Evolutionary conservation across 2,797 vertebrate species (phyloP).

Genomic region (Sebastes trivittatus): DNA sequence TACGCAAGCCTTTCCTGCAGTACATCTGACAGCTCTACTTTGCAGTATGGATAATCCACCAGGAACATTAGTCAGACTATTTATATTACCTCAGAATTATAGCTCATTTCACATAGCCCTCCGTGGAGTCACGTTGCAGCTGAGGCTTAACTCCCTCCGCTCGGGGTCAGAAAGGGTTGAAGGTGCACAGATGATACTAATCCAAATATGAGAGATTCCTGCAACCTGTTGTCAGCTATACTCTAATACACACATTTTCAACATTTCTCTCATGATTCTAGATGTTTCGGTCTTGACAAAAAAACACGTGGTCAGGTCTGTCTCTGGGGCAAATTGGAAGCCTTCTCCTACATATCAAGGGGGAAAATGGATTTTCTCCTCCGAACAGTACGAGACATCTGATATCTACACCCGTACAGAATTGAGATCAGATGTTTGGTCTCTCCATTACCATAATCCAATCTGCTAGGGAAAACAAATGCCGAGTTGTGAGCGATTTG

Average conservation of each 20-base stretch:
- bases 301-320: slow-evolving; percentile 9
- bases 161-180: slow-evolving; percentile 30
- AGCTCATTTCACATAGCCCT: slow-evolving; percentile 23
- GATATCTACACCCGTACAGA: slow-evolving; percentile 44
- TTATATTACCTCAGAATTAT: slow-evolving; percentile 56
- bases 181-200: slow-evolving; percentile 42
- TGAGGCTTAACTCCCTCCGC: slow-evolving; percentile 29
- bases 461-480: slow-evolving; percentile 61
- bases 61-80: slow-evolving; percentile 56
- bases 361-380: slow-evolving; percentile 52
- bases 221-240: slow-evolving; percentile 21
- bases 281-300: slow-evolving; percentile 8
- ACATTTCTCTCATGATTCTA: neutral
- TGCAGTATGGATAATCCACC: slow-evolving; percentile 48
- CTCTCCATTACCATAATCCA: slow-evolving; percentile 61
- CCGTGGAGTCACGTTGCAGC: slow-evolving; percentile 42
- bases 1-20: neutral
- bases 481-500: slow-evolving; percentile 30
- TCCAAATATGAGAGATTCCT: slow-evolving; percentile 29
- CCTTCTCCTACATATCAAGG: slow-evolving; percentile 30
- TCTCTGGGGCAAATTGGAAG: slow-evolving; percentile 29
- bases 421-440: slow-evolving; percentile 67
- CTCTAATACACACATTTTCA: neutral
- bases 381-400: slow-evolving; percentile 40
- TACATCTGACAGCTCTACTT: slow-evolving; percentile 43